phyloP scores from a whole-genome alignment of 2,888 invertebrate species.

The Leucania comma region DNA sequence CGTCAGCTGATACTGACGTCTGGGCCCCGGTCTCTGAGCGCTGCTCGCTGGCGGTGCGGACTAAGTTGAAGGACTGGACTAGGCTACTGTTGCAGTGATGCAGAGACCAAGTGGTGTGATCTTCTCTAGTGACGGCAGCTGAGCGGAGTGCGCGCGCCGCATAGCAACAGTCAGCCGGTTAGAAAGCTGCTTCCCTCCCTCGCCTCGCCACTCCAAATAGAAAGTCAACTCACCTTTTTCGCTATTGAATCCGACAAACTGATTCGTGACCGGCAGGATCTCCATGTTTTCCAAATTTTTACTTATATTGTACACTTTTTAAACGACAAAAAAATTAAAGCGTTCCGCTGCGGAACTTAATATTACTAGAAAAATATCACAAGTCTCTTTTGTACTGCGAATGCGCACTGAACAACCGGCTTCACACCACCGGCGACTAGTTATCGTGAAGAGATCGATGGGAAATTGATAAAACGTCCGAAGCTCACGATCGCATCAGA shows the following conservation, averaged over 20 bases:
- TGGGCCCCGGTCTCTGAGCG: conserved; percentile 40
- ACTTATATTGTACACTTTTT: conserved; percentile 91
- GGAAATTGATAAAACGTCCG: conserved; percentile 83
- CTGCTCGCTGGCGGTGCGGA: conserved; percentile 6
- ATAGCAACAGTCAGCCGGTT: conserved; percentile 83
- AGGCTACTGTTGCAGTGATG: conserved; percentile 24
- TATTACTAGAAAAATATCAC: conserved; percentile 90
- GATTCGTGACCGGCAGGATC: conserved; percentile 94
- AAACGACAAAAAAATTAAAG: conserved; percentile 80
- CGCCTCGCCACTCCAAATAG: conserved; percentile 75
- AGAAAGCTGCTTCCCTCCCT: conserved; percentile 85
- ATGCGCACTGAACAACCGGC: conserved; percentile 86
- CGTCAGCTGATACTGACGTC: conserved; percentile 81
- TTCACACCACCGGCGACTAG: conserved; percentile 84
- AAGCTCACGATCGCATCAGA: conserved; percentile 88
- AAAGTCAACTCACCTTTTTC: conserved; percentile 93
- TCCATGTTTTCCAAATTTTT: conserved; percentile 93
- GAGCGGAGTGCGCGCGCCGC: conserved; percentile 83
- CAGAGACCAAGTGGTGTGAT: conserved; percentile 16
- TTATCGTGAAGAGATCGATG: conserved; percentile 87
- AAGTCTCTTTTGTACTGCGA: conserved; percentile 90
- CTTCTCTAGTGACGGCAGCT: conserved; percentile 33
- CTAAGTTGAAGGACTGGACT: conserved; percentile 7
- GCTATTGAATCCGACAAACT: conserved; percentile 94
- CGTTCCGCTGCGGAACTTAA: conserved; percentile 87